phyloP scores from a whole-genome alignment of 2,888 invertebrate species.

The Germaria angustata region DNA sequence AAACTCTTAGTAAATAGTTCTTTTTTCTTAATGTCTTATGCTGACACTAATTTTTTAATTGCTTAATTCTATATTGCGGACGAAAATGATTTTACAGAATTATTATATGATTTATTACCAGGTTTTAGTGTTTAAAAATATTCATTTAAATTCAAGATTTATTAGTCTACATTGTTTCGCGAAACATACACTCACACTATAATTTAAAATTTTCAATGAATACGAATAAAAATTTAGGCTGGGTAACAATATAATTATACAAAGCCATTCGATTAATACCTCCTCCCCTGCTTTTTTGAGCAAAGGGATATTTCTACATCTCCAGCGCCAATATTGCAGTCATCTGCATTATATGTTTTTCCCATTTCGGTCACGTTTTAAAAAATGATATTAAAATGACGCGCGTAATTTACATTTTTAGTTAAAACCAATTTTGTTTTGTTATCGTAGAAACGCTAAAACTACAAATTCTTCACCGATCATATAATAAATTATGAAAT shows the following conservation, averaged over 20 bases:
- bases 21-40: background rate
- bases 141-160: constrained; percentile 51
- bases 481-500: background rate
- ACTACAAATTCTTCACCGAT: background rate
- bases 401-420: constrained; percentile 41
- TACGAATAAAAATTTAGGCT: constrained; percentile 18
- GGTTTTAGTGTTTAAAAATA: constrained; percentile 20
- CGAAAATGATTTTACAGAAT: constrained; percentile 4
- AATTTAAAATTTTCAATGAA: constrained; percentile 18
- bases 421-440: background rate
- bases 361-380: constrained; percentile 59
- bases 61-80: constrained; percentile 2
- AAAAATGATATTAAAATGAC: constrained; percentile 29
- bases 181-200: background rate
- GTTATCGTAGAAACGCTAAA: background rate
- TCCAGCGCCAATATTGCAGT: background rate
- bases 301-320: background rate
- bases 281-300: background rate
- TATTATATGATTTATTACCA: constrained; percentile 45
- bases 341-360: constrained; percentile 42
- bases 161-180: constrained; percentile 52
- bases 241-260: background rate
- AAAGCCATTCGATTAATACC: background rate
- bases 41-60: constrained; percentile 45
- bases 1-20: constrained; percentile 10